Percentiles rank a stretch among this genome's conserved stretches.
Evolutionary conservation across 2,888 invertebrate genomes (phyloP).

Genomic region (Orchesella flavescens): DNA sequence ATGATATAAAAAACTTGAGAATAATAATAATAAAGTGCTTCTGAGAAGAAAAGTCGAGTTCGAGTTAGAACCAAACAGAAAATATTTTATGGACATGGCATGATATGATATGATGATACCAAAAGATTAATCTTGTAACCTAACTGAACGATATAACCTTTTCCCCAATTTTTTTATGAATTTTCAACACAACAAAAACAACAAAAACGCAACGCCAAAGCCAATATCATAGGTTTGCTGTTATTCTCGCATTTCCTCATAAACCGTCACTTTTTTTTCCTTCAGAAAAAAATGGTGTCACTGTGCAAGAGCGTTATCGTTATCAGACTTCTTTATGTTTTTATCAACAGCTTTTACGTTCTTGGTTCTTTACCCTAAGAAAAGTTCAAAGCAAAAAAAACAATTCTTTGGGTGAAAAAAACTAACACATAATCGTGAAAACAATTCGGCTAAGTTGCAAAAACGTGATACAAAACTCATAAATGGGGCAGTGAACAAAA

Average conservation of each 20-base stretch:
- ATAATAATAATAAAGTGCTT: neutral
- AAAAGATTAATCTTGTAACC: conserved; percentile 59
- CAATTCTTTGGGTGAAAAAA: too few species aligned
- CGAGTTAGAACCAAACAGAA: conserved; percentile 10
- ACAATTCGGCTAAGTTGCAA: conserved; percentile 11
- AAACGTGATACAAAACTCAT: conserved; percentile 36
- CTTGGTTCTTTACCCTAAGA: too few species aligned
- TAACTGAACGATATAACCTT: neutral
- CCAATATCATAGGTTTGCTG: neutral
- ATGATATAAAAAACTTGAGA: neutral
- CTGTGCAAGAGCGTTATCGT: conserved; percentile 18
- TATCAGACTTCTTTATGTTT: conserved; percentile 39
- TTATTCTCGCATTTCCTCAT: conserved; percentile 20
- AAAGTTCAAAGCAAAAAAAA: too few species aligned
- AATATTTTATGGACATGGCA: conserved; percentile 53
- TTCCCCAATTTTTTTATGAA: conserved; percentile 42
- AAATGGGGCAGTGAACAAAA: neutral
- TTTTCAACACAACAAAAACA: neutral
- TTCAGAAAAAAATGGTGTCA: conserved; percentile 23
- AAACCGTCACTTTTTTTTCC: conserved; percentile 25
- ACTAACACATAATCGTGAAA: neutral
- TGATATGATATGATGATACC: conserved; percentile 43
- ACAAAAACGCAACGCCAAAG: neutral
- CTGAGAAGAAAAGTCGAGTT: neutral
- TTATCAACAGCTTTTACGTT: conserved; percentile 19